Conservation (phyloP, 2,113 vertebrate genomes). For the Rhynchopsitta pachyrhyncha region DNA sequence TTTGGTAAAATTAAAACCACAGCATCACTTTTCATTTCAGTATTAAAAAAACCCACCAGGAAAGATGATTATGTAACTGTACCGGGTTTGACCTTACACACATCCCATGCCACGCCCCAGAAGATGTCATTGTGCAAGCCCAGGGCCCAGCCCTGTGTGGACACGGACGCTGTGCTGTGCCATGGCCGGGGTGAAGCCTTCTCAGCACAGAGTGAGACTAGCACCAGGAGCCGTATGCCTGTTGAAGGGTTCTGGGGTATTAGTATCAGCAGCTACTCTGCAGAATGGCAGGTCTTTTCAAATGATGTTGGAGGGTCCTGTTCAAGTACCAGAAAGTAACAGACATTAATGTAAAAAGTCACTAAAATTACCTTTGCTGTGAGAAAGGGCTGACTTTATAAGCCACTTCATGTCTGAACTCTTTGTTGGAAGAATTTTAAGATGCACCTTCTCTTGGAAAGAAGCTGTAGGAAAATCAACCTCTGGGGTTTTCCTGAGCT, state of each 20-base stretch:
- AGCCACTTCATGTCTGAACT: background rate
- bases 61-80: background rate
- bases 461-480: background rate
- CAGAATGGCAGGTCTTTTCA: background rate
- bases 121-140: background rate
- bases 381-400: background rate
- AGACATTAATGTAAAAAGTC: background rate
- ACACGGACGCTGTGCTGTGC: fast-evolving
- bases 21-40: background rate
- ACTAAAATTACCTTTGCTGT: background rate
- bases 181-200: background rate
- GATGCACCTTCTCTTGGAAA: background rate
- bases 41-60: background rate
- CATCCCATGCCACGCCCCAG: background rate
- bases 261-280: background rate
- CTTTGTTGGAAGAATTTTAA: background rate
- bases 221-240: background rate
- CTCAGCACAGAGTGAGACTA: background rate
- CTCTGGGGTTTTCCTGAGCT: background rate
- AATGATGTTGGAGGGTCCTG: background rate
- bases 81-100: background rate
- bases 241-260: background rate
- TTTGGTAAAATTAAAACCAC: background rate
- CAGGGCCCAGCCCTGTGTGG: fast-evolving
- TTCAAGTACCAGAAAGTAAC: background rate